Evolutionary conservation across 1,140 invertebrate genomes (phyloP), one percentile per base, ranked within the genome.

Genomic region (Dryas iulia): DNA sequence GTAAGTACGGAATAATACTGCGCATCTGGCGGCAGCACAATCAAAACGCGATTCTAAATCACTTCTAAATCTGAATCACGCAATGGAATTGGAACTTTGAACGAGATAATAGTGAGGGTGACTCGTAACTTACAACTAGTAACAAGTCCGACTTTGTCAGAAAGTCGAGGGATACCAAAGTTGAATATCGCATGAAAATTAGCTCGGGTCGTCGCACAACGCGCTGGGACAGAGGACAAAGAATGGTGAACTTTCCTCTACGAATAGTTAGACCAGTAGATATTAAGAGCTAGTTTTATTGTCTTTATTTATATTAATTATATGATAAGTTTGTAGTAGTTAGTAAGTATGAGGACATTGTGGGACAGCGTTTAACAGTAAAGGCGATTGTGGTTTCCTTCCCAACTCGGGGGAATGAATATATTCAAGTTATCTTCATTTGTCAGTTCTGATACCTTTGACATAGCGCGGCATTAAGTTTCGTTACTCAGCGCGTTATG

Each of bases 41-140:
- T 87, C 83, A 87, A 84, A 87, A 84, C 78, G 81, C 81, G 74
- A 85, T 85, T 77, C 73, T 73, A 76, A 73, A 82, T 81, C 83
- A 81, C 78, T 85, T 77, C 72, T 66, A 76, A 81, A 78, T 76
- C 76, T 78, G 79, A 72, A 74, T 69, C 71, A 71, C 52, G 61
- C 61, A 63, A 56, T 63, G 52, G 47, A 70, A 79, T 83, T 79
- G 63, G 63, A 73, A 76, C 71, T 76, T 71, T 47, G 54, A 68
- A 76, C 68, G 71, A 69, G 63, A 72, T 67, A 70, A 72, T 72
- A 76, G 63, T 72, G 57, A 67, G 63, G 63, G 63, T 52, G 63
- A 66, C 31, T 47, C 56, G 63, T 66, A 57, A 72, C 52, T 39
- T 39, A 39, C 35, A 39, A 18, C 63, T 69, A 47, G 71, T 64